Evolutionary conservation across 2,797 vertebrate species (phyloP).

Genomic region (Artibeus lituratus): DNA sequence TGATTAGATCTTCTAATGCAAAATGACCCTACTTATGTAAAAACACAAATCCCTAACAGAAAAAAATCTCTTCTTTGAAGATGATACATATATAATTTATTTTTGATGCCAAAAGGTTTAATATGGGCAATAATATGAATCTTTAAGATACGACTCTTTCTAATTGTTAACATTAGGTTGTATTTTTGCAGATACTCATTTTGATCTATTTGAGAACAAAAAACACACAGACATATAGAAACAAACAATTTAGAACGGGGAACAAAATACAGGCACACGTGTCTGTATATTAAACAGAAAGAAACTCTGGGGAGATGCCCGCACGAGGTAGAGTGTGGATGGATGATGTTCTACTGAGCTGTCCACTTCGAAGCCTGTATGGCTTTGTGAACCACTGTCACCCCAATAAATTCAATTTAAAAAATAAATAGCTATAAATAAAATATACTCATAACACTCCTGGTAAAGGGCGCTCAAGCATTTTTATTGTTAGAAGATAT

Average conservation of each 20-base stretch:
- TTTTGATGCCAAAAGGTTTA: neutral
- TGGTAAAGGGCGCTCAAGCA: neutral
- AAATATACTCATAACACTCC: neutral
- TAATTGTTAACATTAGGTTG: neutral
- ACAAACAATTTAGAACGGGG: neutral
- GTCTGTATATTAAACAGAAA: neutral
- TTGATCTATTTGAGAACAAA: neutral
- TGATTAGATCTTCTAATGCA: neutral
- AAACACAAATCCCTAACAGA: neutral
- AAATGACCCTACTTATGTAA: neutral
- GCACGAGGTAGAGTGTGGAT: neutral
- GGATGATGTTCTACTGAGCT: neutral
- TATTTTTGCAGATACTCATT: neutral
- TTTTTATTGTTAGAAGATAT: neutral
- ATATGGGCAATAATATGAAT: neutral
- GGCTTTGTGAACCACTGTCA: neutral
- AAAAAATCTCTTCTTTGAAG: neutral
- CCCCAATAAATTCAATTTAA: neutral
- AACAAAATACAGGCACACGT: neutral
- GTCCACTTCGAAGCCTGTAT: neutral
- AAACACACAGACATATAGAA: neutral
- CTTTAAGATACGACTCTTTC: neutral
- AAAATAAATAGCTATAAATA: neutral
- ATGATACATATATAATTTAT: neutral
- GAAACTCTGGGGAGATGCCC: neutral